These are phyloP conservation scores for Spatulosminthurus flaviceps DNA, from an alignment of 2,888 invertebrate genomes.

Conservation along the genomic window DNA sequence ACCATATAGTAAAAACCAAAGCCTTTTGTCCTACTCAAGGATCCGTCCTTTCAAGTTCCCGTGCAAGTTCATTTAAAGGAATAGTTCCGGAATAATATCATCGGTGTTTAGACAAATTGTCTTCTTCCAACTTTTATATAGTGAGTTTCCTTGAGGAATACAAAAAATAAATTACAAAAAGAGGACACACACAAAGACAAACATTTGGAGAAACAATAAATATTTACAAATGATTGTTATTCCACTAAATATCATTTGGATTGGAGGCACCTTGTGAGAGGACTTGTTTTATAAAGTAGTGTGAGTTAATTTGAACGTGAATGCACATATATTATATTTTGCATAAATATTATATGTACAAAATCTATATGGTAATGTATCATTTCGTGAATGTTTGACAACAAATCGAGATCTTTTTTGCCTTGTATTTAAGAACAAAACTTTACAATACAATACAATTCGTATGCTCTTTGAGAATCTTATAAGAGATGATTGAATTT, in stretches of 20 bases:
- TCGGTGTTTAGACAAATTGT: neutral
- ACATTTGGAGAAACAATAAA: no score
- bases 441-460: no score
- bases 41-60: no score
- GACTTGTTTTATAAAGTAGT: slow-evolving; percentile 9
- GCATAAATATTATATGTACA: neutral
- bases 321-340: neutral
- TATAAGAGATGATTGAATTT: slow-evolving; percentile 42
- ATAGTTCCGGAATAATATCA: no score
- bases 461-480: slow-evolving; percentile 23
- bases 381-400: neutral
- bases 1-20: no score
- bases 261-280: neutral
- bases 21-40: no score
- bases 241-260: neutral
- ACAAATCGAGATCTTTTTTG: neutral
- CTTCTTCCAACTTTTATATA: no score
- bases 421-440: no score
- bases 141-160: no score
- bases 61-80: no score
- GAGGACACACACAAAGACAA: neutral
- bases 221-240: no score
- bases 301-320: neutral
- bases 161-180: neutral
- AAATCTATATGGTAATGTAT: neutral